Percentiles rank a stretch among this genome's conserved stretches.
These are phyloP conservation scores for Corydoras maculifer DNA, from an alignment of 2,113 vertebrate genomes.

Conservation along the genomic window DNA sequence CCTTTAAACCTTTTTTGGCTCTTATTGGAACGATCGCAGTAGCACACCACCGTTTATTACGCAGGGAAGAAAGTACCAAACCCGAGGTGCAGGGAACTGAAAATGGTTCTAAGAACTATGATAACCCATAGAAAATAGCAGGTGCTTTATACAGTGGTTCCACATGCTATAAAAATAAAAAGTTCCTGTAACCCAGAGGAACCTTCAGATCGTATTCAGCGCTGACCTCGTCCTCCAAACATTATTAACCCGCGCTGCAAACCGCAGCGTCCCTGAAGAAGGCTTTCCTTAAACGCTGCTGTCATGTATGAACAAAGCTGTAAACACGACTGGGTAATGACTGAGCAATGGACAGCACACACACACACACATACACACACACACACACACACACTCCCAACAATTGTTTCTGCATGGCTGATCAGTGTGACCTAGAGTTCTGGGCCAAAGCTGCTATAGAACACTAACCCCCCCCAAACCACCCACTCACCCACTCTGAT, in stretches of 20 bases:
- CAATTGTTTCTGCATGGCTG: constrained; percentile 35
- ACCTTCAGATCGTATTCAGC: background rate
- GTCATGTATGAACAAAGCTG: constrained; percentile 9
- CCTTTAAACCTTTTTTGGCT: no score
- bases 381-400: constrained; percentile 35
- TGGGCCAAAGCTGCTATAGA: constrained; percentile 38
- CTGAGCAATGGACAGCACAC: background rate
- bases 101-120: no score
- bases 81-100: no score
- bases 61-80: no score
- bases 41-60: no score
- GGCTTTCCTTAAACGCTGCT: constrained; percentile 15
- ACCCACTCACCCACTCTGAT: constrained; percentile 13
- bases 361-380: constrained; percentile 9
- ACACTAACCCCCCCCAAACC: constrained; percentile 26
- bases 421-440: constrained; percentile 35
- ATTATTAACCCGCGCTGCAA: background rate
- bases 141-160: no score
- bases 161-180: no score
- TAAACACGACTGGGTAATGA: constrained; percentile 5
- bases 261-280: background rate
- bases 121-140: no score
- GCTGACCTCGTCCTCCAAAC: background rate
- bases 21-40: no score
- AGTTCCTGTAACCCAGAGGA: no score